Evolutionary conservation across 2,888 invertebrate species (phyloP).

Genomic region (Vanessa cardui): DNA sequence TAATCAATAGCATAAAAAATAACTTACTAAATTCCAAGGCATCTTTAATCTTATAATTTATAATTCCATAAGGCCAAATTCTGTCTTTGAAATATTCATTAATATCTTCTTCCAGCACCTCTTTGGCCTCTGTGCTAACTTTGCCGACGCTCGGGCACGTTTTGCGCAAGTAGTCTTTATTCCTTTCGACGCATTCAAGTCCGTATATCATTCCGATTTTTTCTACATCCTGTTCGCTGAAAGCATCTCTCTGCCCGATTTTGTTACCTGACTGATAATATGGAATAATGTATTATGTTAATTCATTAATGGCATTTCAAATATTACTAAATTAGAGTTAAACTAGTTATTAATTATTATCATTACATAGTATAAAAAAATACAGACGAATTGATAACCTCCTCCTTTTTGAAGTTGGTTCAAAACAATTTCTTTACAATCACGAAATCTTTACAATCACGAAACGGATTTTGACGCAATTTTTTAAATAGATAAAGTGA

Average conservation of each 20-base stretch:
- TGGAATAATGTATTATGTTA: neutral
- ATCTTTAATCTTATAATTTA: slow-evolving; percentile 62
- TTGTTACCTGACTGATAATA: slow-evolving; percentile 51
- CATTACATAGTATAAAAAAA: too few relatives aligned
- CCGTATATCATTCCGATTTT: slow-evolving; percentile 64
- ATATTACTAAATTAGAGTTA: too few relatives aligned
- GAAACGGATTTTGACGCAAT: too few relatives aligned
- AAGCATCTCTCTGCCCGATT: slow-evolving; percentile 68
- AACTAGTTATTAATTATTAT: too few relatives aligned
- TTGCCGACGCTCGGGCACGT: slow-evolving; percentile 59
- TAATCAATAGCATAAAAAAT: too few relatives aligned
- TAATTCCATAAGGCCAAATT: slow-evolving; percentile 65
- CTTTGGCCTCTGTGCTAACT: slow-evolving; percentile 24
- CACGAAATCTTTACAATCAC: too few relatives aligned
- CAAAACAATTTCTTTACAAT: too few relatives aligned
- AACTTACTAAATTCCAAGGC: slow-evolving; percentile 68
- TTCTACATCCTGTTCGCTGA: slow-evolving; percentile 66
- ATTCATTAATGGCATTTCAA: too few relatives aligned
- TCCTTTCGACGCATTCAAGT: slow-evolving; percentile 63
- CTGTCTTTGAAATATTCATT: slow-evolving; percentile 60
- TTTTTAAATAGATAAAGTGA: too few relatives aligned
- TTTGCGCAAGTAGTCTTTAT: slow-evolving; percentile 62
- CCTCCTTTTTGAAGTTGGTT: too few relatives aligned
- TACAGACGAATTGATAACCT: too few relatives aligned
- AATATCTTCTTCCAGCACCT: slow-evolving; percentile 50